Conservation (phyloP, 2,113 vertebrate species). For the Crotophaga sulcirostris region DNA sequence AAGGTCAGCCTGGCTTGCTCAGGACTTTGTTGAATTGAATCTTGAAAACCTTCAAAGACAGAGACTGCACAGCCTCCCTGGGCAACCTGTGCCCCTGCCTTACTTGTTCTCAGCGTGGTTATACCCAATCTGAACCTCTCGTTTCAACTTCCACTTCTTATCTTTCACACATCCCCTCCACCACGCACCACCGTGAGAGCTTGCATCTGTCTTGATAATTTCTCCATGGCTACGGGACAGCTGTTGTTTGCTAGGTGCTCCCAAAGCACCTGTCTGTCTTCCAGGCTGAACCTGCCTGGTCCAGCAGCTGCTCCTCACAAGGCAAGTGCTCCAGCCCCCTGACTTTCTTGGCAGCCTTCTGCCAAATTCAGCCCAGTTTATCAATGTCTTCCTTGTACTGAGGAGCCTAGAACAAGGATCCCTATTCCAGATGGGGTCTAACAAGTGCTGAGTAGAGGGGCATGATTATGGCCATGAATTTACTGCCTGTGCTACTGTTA, state of each 20-base stretch:
- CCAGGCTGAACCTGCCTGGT: neutral
- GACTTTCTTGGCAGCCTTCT: neutral
- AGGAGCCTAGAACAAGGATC: neutral
- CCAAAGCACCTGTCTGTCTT: neutral
- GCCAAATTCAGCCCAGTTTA: neutral
- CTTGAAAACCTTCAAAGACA: neutral
- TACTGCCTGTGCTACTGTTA: neutral
- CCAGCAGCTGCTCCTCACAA: neutral
- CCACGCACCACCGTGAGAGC: neutral
- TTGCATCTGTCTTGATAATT: neutral
- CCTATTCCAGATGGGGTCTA: neutral
- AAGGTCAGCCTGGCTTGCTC: neutral
- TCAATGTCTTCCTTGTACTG: neutral
- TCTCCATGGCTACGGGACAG: neutral
- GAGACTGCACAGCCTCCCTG: neutral
- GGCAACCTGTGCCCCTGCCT: neutral
- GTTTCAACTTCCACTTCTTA: neutral
- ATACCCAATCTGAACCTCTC: neutral
- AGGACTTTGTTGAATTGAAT: neutral
- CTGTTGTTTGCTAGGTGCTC: neutral
- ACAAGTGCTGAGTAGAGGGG: neutral
- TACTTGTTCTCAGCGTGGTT: neutral
- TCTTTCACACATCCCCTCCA: neutral
- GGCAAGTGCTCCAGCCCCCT: neutral
- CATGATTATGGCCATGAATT: neutral